Percentiles rank a stretch among this genome's conserved stretches.
These are phyloP conservation scores for Tigriopus japonicus DNA, from an alignment of 1,140 invertebrate genomes.

Conservation along the genomic window DNA sequence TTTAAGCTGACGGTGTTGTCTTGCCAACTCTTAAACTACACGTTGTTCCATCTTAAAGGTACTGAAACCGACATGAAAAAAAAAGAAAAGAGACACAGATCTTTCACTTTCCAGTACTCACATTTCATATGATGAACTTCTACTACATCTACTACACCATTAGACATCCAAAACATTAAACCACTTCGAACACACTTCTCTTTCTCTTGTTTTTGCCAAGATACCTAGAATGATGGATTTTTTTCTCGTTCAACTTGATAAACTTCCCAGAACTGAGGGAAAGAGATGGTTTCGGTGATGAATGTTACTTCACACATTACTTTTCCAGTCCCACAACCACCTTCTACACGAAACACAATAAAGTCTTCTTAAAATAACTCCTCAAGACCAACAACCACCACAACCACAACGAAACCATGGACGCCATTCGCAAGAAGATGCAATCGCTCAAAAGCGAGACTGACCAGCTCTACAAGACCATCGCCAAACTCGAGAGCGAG, in stretches of 20 bases:
- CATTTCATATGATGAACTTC: too few species aligned
- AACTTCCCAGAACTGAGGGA: neutral
- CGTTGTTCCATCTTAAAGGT: too few species aligned
- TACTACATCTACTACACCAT: neutral
- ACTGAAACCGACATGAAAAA: too few species aligned
- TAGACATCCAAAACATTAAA: neutral
- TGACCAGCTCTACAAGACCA: neutral
- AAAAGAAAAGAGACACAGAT: too few species aligned
- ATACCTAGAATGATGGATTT: neutral
- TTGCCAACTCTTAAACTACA: too few species aligned
- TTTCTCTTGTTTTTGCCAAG: neutral
- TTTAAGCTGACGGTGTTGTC: too few species aligned
- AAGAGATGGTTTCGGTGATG: too few species aligned
- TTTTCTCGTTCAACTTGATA: neutral
- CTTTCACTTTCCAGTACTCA: too few species aligned
- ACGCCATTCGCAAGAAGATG: constrained; percentile 7
- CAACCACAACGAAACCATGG: too few species aligned
- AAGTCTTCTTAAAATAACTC: neutral
- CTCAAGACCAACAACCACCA: neutral
- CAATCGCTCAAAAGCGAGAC: constrained; percentile 4
- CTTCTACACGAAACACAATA: neutral
- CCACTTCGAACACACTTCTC: neutral
- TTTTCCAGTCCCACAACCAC: neutral
- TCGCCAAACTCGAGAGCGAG: neutral
- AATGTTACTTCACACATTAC: neutral